Evolutionary conservation across 2,888 invertebrate species (phyloP).

Genomic region (Nemapogon koenigi): DNA sequence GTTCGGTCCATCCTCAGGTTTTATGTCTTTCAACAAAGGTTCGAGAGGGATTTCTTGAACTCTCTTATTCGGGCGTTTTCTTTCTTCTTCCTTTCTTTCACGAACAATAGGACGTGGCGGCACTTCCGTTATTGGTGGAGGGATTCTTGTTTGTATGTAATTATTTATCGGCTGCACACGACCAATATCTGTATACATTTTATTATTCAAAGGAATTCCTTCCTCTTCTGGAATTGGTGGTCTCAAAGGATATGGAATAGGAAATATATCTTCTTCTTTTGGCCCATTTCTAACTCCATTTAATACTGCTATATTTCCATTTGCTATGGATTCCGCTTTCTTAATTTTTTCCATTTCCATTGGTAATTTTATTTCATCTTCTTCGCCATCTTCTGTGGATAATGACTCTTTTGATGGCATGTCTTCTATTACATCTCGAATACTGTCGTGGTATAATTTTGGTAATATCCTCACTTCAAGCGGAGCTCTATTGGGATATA

Average conservation of each 20-base stretch:
- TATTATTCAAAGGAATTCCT: constrained; percentile 8
- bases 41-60: too few species aligned
- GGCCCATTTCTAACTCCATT: constrained; percentile 5
- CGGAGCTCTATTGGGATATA: too few species aligned
- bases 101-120: too few species aligned
- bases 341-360: background rate
- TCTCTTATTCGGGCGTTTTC: too few species aligned
- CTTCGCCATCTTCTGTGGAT: too few species aligned
- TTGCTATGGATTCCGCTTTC: constrained; percentile 2
- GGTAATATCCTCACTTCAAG: too few species aligned
- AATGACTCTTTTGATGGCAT: too few species aligned
- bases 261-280: background rate
- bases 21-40: background rate
- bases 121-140: background rate
- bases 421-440: too few species aligned
- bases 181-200: constrained; percentile 22
- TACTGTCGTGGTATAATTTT: too few species aligned
- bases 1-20: constrained; percentile 9
- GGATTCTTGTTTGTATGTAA: constrained; percentile 17
- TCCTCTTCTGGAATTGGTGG: constrained; percentile 5
- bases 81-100: too few species aligned
- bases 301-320: background rate
- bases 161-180: constrained; percentile 19
- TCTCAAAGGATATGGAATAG: background rate
- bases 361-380: constrained; percentile 1